Evolutionary conservation across 64 coral and sea anemone genomes (phyloP), one percentile per base, ranked within the genome.

Genomic region (Montipora capricornis): DNA sequence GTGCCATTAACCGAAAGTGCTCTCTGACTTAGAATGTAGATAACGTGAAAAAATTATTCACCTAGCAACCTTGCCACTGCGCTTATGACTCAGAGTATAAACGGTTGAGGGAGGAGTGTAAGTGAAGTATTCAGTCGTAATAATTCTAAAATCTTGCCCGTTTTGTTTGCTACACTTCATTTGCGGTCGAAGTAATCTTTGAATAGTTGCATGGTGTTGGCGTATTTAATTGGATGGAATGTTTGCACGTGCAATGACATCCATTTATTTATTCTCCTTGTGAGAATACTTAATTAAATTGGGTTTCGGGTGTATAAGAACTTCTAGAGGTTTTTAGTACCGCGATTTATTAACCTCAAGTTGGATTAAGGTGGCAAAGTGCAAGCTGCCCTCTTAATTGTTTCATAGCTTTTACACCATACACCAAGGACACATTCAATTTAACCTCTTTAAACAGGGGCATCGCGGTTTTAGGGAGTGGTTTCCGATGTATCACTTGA

Each of bases 371-470:
- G 15, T 9, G 62, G 16, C 4, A 67, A 73, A 24, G 26, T 46
- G 74, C 8, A 45, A 76, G 29, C 74, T 46, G 44, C 13, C 74
- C 12, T 44, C 29, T 4, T 9, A 11, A 45, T 76, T 14, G 5
- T 76, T 76, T 76, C 74, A 76, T 14, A 37, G 15, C 46, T 17
- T 78, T 78, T n/a, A 46, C 76, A 78, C 76, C 47, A 16, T n/a
- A 46, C 76, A 78, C 76, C 17, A 16, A 78, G 16, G 44, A 47
- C 76, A 50, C 76, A 13, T 78, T 78, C 46, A 13, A 49, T 48
- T 78, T 78, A 78, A 78, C 76, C 76, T 47, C 76, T 49, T 78
- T 16, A 50, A 7, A 4, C 12, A 78, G 49, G 49, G 6, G 46
- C 13, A 16, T 14, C 19, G 46, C 49, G 45, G 68, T 71, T 71